Conservation (phyloP, 2,888 invertebrate species). For the Tachystola acroxantha region DNA sequence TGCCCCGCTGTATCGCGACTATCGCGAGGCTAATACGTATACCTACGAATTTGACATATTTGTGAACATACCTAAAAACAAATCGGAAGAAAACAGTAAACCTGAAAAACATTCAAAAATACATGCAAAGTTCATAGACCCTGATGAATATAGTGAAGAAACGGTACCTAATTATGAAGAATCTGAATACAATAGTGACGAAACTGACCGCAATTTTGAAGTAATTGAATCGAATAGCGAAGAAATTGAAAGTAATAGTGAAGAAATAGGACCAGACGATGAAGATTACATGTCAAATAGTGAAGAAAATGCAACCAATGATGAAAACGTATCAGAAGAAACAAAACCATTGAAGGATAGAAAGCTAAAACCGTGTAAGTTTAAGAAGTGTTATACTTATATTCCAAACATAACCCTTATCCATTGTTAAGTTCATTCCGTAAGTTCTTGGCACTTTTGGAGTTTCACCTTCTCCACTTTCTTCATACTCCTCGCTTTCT, state of each 20-base stretch:
- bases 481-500: neutral
- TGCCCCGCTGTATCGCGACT: no score
- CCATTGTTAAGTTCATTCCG: slow-evolving; percentile 24
- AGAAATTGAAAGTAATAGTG: neutral
- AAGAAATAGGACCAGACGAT: neutral
- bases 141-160: neutral
- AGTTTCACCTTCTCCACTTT: neutral
- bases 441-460: slow-evolving; percentile 16
- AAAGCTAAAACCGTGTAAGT: no score
- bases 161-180: no score
- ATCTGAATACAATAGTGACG: no score
- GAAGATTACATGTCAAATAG: no score
- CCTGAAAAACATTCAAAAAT: neutral
- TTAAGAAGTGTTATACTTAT: slow-evolving; percentile 24
- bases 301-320: neutral
- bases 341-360: neutral
- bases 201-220: no score
- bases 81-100: neutral
- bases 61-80: neutral
- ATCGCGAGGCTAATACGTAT: no score
- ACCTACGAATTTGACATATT: slow-evolving; percentile 1
- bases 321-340: neutral
- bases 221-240: neutral
- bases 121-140: no score
- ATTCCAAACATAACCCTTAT: slow-evolving; percentile 30